A percentile compares a stretch with the other conserved stretches of the same genome.
Evolutionary conservation across 2,113 vertebrate species (phyloP).

Genomic region (Chloroceryle aenea): DNA sequence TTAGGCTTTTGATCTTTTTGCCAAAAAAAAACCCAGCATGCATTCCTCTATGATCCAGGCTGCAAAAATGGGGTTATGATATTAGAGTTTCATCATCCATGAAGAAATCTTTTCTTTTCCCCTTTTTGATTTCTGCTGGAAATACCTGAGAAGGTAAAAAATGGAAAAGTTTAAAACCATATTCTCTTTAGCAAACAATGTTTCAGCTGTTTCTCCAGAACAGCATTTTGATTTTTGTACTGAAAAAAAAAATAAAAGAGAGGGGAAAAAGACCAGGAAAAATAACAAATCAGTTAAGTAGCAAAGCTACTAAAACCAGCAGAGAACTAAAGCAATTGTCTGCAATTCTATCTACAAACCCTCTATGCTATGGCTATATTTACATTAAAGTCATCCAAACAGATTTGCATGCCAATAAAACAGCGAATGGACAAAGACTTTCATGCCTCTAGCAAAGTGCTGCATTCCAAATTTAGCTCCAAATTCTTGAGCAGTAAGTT

Average conservation of each 20-base stretch:
- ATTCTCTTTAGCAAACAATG: background rate
- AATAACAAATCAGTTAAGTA: background rate
- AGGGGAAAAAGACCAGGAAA: background rate
- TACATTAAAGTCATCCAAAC: background rate
- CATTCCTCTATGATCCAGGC: background rate
- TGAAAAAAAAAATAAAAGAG: background rate
- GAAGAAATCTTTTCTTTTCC: background rate
- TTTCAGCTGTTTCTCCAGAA: background rate
- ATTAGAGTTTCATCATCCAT: background rate
- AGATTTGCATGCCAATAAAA: constrained; percentile 6
- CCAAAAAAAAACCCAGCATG: background rate
- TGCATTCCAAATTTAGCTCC: background rate
- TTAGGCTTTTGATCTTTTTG: background rate
- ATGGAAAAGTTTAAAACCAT: background rate
- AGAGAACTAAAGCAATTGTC: background rate
- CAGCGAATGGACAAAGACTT: background rate
- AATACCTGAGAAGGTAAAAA: background rate
- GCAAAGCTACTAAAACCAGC: background rate
- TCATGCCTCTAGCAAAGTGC: background rate
- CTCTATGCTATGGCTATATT: background rate
- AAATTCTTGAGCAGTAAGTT: background rate
- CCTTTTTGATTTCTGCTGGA: background rate
- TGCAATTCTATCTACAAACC: background rate
- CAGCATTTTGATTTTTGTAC: background rate
- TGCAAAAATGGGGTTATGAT: background rate